phyloP scores from a whole-genome alignment of 1,140 invertebrate genomes.

The Orussus abietinus region DNA sequence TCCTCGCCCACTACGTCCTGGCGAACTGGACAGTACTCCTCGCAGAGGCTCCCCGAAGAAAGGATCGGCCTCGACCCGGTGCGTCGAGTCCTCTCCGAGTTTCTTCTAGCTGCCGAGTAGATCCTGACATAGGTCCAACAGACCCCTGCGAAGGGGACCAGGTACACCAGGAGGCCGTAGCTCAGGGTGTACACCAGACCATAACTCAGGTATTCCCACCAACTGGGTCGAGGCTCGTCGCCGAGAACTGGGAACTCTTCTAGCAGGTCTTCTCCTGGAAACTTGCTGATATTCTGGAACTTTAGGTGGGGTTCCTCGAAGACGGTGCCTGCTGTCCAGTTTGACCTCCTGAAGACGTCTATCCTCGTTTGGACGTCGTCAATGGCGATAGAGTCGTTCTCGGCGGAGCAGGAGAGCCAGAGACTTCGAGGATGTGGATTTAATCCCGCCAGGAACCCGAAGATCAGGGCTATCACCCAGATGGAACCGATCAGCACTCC shows the following conservation, averaged over 20 bases:
- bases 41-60: constrained; percentile 41
- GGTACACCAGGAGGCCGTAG: constrained; percentile 59
- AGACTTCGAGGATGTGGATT: constrained; percentile 53
- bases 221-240: not conserved
- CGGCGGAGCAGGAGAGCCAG: constrained; percentile 50
- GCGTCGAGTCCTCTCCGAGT: constrained; percentile 65
- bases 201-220: constrained; percentile 19
- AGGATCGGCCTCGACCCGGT: constrained; percentile 59
- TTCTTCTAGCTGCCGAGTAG: constrained; percentile 67
- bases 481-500: constrained; percentile 64
- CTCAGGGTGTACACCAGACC: constrained; percentile 47
- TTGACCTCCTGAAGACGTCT: too few relatives aligned
- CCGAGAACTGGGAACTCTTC: too few relatives aligned
- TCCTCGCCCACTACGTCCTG: constrained; percentile 35
- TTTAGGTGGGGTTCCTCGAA: too few relatives aligned
- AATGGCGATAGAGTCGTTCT: not conserved
- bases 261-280: too few relatives aligned
- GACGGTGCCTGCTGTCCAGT: too few relatives aligned
- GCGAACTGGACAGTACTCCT: constrained; percentile 33
- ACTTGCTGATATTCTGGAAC: too few relatives aligned
- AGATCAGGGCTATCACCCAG: constrained; percentile 62
- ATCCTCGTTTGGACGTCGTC: too few relatives aligned
- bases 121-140: constrained; percentile 70
- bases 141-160: constrained; percentile 65
- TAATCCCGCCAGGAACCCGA: constrained; percentile 56